Evolutionary conservation across 2,113 vertebrate genomes (phyloP), one percentile per base, ranked within the genome.

Genomic region (Clarias gariepinus): DNA sequence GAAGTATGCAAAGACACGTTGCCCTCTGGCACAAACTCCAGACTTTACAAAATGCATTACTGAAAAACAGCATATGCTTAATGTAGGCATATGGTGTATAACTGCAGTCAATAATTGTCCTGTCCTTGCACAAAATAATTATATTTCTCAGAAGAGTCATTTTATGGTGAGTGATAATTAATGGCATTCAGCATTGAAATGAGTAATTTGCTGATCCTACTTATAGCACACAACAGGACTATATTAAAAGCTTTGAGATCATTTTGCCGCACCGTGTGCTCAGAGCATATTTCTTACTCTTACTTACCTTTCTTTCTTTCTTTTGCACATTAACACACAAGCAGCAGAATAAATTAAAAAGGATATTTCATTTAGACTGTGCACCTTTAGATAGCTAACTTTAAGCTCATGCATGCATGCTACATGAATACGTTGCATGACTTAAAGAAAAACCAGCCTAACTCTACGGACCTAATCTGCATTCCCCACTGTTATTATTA

Each of bases 381-480:
- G 78, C 88, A 86, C 64, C 30, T 84, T 83, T 79, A 64, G 66
- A 30, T 89, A 87, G 83, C 88, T 47, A 63, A 88, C 91, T 91
- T 88, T 60, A 84, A n/a, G n/a, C n/a, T n/a, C n/a, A n/a, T n/a
- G 92, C 60, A 87, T 25, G 23, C 87, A 92, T 91, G 89, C 92
- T 90, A 85, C 85, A 92, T 92, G 92, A 93, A 93, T 92, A 93
- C 78, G 3, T 36, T 36, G 33, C 33, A 81, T 90, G 92, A 89
- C 88, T 92, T 91, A 86, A 87, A 69, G 77, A 57, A 88, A 82
- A 41, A 78, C 86, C 76, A 23, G 61, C 10, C 60, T 87, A 82
- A 89, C 89, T 83, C 76, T 87, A 82, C 36, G 82, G 88, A 91
- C 86, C 58, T 60, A 12, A 73, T 33, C 69, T 41, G 33, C 4